Percentiles rank a stretch among this genome's conserved stretches.
Evolutionary conservation across 2,888 invertebrate species (phyloP).

Genomic region (Frankliniella fusca): DNA sequence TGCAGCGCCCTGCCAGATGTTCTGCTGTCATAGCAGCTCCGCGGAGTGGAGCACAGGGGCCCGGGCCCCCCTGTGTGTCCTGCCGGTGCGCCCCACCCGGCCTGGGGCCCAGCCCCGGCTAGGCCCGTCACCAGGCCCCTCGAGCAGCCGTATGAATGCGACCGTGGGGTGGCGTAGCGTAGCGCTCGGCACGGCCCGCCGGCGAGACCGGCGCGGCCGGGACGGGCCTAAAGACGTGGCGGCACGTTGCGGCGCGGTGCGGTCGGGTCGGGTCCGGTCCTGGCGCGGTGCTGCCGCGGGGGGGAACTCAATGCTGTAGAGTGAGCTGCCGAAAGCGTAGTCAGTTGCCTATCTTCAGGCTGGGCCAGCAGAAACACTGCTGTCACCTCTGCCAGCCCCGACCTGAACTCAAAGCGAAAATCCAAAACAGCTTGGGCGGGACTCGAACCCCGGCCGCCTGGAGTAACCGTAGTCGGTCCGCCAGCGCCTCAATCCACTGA

Average conservation of each 20-base stretch:
- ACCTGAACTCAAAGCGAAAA: too few relatives aligned
- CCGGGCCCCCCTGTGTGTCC: not conserved
- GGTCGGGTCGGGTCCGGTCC: too few relatives aligned
- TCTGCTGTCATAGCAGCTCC: conserved; percentile 8
- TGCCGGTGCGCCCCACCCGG: not conserved
- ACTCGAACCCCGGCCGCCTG: too few relatives aligned
- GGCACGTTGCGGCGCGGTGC: not conserved
- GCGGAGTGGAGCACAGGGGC: not conserved
- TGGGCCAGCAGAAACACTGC: too few relatives aligned
- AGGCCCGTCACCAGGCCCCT: not conserved
- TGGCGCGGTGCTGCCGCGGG: too few relatives aligned
- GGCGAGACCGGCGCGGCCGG: not conserved
- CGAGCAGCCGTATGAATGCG: conserved; percentile 13
- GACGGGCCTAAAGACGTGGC: not conserved
- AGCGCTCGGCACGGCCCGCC: not conserved
- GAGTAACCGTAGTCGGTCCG: too few relatives aligned
- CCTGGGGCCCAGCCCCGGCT: not conserved
- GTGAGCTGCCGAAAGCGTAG: too few relatives aligned
- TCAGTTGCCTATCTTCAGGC: too few relatives aligned
- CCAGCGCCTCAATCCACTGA: too few relatives aligned
- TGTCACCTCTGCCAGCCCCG: too few relatives aligned
- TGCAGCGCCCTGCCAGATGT: conserved; percentile 7
- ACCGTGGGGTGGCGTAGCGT: not conserved
- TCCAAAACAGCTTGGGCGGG: too few relatives aligned
- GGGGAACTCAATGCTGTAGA: too few relatives aligned